Evolutionary conservation across 2,888 invertebrate species (phyloP).

Genomic region (Plagodis dolabraria): DNA sequence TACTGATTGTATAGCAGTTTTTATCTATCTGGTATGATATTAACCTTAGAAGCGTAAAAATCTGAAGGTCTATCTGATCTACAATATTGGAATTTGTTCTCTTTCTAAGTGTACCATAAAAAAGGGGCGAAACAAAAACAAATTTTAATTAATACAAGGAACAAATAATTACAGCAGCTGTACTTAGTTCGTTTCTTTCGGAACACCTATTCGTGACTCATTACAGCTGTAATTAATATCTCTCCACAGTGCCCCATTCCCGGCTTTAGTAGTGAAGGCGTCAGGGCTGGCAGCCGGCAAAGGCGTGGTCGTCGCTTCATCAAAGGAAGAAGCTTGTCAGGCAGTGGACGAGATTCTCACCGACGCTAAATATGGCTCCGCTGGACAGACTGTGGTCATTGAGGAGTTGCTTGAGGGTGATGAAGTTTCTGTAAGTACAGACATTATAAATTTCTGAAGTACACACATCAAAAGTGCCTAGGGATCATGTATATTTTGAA

Average conservation of each 20-base stretch:
- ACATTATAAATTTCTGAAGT: no score
- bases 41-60: no score
- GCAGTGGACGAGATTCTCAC: conserved; percentile 94
- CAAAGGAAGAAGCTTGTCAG: conserved; percentile 90
- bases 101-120: no score
- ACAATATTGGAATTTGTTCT: no score
- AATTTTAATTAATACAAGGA: no score
- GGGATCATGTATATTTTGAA: no score
- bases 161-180: no score
- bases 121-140: no score
- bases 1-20: no score
- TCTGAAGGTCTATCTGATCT: no score
- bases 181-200: not conserved
- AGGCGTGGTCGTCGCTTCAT: conserved; percentile 95
- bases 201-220: not conserved
- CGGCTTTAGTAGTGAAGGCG: conserved; percentile 97
- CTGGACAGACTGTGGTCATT: conserved; percentile 93
- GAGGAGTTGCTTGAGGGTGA: conserved; percentile 97
- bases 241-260: conserved; percentile 87
- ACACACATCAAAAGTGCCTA: no score
- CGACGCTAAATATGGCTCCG: conserved; percentile 91
- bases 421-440: conserved; percentile 93
- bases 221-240: not conserved
- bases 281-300: conserved; percentile 98
- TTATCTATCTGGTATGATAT: no score